A percentile compares a stretch with the other conserved stretches of the same genome.
Evolutionary conservation across 2,888 invertebrate genomes (phyloP).

Genomic region (Salpingus planirostris): DNA sequence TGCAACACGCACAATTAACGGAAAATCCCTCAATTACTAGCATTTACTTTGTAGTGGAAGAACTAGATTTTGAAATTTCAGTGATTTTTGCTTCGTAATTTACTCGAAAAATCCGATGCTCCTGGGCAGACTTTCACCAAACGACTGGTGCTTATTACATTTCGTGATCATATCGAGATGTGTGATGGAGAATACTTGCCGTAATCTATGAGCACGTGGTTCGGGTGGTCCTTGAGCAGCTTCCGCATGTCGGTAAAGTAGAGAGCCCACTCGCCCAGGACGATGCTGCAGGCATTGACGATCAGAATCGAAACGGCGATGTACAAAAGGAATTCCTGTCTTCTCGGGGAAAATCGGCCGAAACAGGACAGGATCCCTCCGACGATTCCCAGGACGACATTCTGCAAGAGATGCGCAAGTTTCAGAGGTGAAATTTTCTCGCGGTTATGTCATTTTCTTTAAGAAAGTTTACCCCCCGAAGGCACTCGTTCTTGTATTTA

Average conservation of each 20-base stretch:
- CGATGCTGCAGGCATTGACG: slow-evolving; percentile 47
- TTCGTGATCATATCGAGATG: too few relatives aligned
- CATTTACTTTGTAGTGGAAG: too few relatives aligned
- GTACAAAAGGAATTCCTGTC: slow-evolving; percentile 43
- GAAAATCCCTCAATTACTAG: too few relatives aligned
- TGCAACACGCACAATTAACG: too few relatives aligned
- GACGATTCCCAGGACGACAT: slow-evolving; percentile 43
- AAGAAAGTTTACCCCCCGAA: too few relatives aligned
- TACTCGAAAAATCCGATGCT: too few relatives aligned
- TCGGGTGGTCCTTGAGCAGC: slow-evolving; percentile 30
- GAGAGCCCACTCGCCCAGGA: slow-evolving; percentile 43
- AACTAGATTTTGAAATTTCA: too few relatives aligned
- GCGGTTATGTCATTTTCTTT: too few relatives aligned
- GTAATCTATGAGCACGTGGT: slow-evolving; percentile 38
- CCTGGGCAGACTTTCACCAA: too few relatives aligned
- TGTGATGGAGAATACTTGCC: slow-evolving; percentile 31
- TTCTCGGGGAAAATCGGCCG: slow-evolving; percentile 37
- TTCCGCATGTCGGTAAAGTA: slow-evolving; percentile 35
- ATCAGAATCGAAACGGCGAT: slow-evolving; percentile 47
- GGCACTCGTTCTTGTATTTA: too few relatives aligned
- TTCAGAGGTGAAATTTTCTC: slow-evolving; percentile 15
- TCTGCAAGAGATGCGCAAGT: slow-evolving; percentile 43
- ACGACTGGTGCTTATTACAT: too few relatives aligned
- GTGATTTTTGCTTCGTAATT: too few relatives aligned
- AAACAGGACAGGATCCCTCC: slow-evolving; percentile 44